These are phyloP conservation scores for Dicerorhinus sumatrensis DNA, from an alignment of 2,113 vertebrate genomes.

Conservation along the genomic window DNA sequence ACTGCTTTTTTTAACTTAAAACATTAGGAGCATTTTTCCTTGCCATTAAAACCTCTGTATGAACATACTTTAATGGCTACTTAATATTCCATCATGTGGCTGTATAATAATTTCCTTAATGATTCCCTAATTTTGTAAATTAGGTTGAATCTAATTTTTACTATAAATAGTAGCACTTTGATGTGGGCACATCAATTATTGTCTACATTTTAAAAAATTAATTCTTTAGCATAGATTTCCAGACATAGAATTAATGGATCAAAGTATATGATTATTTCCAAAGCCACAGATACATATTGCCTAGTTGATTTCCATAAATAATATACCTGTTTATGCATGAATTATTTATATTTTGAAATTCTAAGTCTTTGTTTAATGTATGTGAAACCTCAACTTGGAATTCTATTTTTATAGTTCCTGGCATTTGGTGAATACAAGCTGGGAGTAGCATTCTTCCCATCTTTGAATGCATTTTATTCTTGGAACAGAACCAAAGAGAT, in stretches of 20 bases:
- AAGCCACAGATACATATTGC: neutral
- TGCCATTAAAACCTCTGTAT: conserved; percentile 56
- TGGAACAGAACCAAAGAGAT: conserved; percentile 32
- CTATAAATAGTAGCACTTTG: conserved; percentile 69
- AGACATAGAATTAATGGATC: conserved; percentile 55
- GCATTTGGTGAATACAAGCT: conserved; percentile 37
- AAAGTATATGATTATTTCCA: conserved; percentile 40
- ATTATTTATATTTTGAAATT: conserved; percentile 70
- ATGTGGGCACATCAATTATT: conserved; percentile 56
- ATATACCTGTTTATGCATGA: neutral
- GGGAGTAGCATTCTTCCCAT: conserved; percentile 24
- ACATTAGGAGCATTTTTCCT: conserved; percentile 30
- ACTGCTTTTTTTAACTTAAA: conserved; percentile 50
- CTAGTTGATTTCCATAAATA: conserved; percentile 49
- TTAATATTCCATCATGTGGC: conserved; percentile 64
- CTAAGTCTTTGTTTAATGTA: conserved; percentile 47
- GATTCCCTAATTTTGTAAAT: conserved; percentile 73
- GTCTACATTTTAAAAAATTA: conserved; percentile 52
- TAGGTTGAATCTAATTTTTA: conserved; percentile 66
- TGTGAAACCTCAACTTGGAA: conserved; percentile 59
- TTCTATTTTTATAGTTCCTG: conserved; percentile 45
- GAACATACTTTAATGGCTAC: conserved; percentile 62
- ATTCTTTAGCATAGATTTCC: conserved; percentile 41
- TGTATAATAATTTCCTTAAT: conserved; percentile 68
- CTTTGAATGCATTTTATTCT: conserved; percentile 52